Conservation (phyloP, 2,113 vertebrate species). For the Notechis scutatus region DNA sequence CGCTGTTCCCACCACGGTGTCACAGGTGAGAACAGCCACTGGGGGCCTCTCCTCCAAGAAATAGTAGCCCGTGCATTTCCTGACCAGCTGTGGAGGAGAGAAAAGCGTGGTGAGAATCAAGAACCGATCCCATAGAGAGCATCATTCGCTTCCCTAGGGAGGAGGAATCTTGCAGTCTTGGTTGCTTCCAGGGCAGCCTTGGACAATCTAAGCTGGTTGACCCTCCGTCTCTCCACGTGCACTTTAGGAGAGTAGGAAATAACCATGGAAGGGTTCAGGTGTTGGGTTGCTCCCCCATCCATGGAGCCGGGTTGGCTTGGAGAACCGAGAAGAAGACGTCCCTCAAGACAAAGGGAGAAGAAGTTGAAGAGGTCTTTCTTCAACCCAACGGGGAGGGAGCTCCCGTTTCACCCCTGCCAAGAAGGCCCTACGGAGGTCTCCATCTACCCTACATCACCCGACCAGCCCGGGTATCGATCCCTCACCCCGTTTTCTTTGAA, state of each 20-base stretch:
- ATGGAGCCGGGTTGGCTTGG: too few species aligned
- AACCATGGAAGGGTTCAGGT: background rate
- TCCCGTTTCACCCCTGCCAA: background rate
- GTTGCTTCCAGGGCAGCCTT: background rate
- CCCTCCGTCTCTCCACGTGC: background rate
- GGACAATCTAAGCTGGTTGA: background rate
- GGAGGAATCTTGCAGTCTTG: background rate
- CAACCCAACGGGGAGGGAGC: background rate
- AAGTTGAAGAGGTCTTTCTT: background rate
- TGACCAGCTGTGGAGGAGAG: background rate
- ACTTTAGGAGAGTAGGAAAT: background rate
- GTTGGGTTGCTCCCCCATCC: background rate
- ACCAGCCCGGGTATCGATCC: background rate
- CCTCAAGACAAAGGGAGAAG: background rate
- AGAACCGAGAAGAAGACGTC: too few species aligned
- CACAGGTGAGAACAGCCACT: background rate
- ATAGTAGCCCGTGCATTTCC: background rate
- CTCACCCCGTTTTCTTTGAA: constrained; percentile 7
- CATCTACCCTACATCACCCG: fast-evolving
- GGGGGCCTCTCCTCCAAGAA: background rate
- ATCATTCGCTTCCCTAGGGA: background rate
- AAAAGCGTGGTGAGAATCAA: background rate
- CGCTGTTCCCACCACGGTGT: background rate
- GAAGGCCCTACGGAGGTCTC: background rate
- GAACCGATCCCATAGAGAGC: background rate